These are phyloP conservation scores for Pocillopora meandrina DNA, from an alignment of 92 coral and sea anemone species.

Conservation along the genomic window DNA sequence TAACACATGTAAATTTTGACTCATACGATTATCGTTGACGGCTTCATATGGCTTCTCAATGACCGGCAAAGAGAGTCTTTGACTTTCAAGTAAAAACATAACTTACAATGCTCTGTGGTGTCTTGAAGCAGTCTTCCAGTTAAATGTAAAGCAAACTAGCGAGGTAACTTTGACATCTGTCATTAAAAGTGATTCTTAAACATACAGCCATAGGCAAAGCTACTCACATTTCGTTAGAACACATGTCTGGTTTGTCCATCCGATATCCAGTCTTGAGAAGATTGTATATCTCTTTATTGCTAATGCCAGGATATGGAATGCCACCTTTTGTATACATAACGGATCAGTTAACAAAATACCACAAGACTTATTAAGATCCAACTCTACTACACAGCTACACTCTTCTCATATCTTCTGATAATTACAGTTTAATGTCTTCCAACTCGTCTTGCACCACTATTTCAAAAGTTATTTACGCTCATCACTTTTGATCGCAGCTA, in stretches of 20 bases:
- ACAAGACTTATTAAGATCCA: not conserved
- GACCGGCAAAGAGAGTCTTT: too few relatives aligned
- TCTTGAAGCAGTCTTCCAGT: too few relatives aligned
- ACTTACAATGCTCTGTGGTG: too few relatives aligned
- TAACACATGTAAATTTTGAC: too few relatives aligned
- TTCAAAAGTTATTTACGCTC: too few relatives aligned
- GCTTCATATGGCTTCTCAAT: too few relatives aligned
- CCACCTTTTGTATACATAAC: not conserved
- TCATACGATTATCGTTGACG: too few relatives aligned
- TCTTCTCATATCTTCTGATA: too few relatives aligned
- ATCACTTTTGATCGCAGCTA: too few relatives aligned
- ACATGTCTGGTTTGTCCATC: constrained; percentile 25
- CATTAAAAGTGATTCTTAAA: not conserved
- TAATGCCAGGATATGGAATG: constrained; percentile 24
- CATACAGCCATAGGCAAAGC: not conserved
- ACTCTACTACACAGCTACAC: not conserved
- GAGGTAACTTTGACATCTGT: not conserved
- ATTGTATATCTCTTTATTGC: constrained; percentile 5
- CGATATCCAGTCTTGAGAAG: constrained; percentile 27
- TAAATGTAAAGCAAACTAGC: not conserved
- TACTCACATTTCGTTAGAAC: constrained; percentile 26
- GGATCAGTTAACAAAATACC: not conserved
- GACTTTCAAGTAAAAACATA: too few relatives aligned
- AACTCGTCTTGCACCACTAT: too few relatives aligned
- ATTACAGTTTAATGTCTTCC: too few relatives aligned